phyloP scores from a whole-genome alignment of 1,140 invertebrate species.

The Cecropterus lyciades region DNA sequence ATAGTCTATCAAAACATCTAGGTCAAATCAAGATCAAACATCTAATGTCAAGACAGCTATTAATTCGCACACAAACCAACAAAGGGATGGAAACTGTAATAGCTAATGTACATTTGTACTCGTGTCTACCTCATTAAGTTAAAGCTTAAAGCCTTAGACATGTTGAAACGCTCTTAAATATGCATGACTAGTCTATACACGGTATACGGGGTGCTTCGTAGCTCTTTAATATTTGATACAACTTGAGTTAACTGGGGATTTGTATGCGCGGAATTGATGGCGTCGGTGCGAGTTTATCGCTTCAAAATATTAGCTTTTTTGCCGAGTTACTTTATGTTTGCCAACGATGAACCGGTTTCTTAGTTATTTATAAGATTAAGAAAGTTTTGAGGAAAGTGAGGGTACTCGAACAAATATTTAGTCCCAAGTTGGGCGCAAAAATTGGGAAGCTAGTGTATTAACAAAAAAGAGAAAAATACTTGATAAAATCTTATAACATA shows the following conservation, averaged over 20 bases:
- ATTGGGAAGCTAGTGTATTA: background rate
- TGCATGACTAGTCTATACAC: slow-evolving; percentile 48
- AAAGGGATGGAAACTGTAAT: slow-evolving; percentile 33
- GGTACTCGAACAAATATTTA: background rate
- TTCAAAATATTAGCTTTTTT: slow-evolving; percentile 33
- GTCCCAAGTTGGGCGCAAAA: slow-evolving; percentile 19
- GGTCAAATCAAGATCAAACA: slow-evolving; percentile 20
- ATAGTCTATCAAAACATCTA: slow-evolving; percentile 1
- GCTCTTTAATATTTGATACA: slow-evolving; percentile 43
- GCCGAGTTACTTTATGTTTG: slow-evolving; percentile 16
- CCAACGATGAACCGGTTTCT: slow-evolving; percentile 15
- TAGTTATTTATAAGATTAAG: slow-evolving; percentile 20
- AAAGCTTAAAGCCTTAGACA: slow-evolving; percentile 54
- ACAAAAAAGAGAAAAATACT: background rate
- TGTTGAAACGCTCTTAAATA: slow-evolving; percentile 52
- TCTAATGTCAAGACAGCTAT: slow-evolving; percentile 27
- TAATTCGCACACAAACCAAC: slow-evolving; percentile 25
- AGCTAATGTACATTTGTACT: slow-evolving; percentile 27
- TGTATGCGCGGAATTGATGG: slow-evolving; percentile 37
- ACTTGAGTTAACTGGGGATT: slow-evolving; percentile 42
- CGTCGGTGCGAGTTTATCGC: slow-evolving; percentile 27
- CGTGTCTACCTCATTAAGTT: slow-evolving; percentile 48
- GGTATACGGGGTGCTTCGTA: slow-evolving; percentile 41
- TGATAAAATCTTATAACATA: slow-evolving; percentile 1
- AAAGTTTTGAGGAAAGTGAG: slow-evolving; percentile 18